phyloP scores from a whole-genome alignment of 2,888 invertebrate genomes.

The Agrotis exclamationis region DNA sequence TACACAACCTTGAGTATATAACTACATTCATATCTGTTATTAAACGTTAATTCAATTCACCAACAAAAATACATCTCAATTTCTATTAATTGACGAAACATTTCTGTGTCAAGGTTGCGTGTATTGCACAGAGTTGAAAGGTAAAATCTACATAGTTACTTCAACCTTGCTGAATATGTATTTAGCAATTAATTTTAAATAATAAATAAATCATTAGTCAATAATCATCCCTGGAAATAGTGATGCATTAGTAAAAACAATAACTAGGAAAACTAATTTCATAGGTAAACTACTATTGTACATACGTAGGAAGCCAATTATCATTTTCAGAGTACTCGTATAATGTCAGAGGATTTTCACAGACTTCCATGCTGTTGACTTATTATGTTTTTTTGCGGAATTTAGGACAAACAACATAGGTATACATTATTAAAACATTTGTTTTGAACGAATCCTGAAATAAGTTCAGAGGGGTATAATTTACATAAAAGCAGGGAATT shows the following conservation, averaged over 20 bases:
- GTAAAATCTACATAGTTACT: constrained; percentile 84
- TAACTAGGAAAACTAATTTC: constrained; percentile 18
- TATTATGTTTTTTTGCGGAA: neutral
- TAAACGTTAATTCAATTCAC: constrained; percentile 69
- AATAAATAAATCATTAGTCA: constrained; percentile 65
- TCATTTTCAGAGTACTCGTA: neutral
- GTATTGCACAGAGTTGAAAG: constrained; percentile 86
- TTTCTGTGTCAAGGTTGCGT: constrained; percentile 83
- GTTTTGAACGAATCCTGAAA: neutral
- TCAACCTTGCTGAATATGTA: constrained; percentile 83
- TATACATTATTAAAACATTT: neutral
- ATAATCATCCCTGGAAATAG: constrained; percentile 49
- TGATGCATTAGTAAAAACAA: constrained; percentile 38
- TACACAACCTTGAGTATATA: constrained; percentile 61
- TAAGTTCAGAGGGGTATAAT: neutral
- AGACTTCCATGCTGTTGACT: neutral
- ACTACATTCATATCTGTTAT: constrained; percentile 63
- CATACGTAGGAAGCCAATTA: neutral
- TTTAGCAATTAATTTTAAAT: constrained; percentile 77
- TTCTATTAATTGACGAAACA: constrained; percentile 84
- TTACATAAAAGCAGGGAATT: neutral
- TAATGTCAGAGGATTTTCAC: neutral
- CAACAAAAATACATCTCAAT: constrained; percentile 75
- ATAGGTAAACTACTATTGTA: neutral
- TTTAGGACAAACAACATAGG: neutral